These are phyloP conservation scores for Ariolimax columbianus DNA, from an alignment of 2,888 invertebrate genomes.

Conservation along the genomic window DNA sequence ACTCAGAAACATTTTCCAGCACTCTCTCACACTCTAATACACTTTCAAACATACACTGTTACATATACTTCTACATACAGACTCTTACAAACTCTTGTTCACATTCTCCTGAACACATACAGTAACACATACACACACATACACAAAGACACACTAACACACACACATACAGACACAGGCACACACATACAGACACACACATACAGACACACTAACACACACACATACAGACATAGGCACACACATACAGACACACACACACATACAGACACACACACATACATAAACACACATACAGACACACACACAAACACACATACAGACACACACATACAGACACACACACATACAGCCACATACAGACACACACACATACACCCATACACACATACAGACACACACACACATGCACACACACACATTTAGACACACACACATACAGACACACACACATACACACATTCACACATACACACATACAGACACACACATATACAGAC, in stretches of 20 bases:
- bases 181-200: not conserved
- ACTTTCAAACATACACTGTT: not conserved
- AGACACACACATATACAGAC: not conserved
- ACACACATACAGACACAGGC: not conserved
- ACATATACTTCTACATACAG: not conserved
- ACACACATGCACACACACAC: not conserved
- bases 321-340: not conserved
- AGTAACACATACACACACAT: too few species aligned
- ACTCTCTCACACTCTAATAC: too few species aligned
- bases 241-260: not conserved
- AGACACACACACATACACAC: not conserved
- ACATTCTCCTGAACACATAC: too few species aligned
- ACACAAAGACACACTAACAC: too few species aligned
- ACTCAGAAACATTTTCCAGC: too few species aligned
- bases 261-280: not conserved
- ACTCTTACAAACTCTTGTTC: not conserved
- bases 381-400: too few species aligned
- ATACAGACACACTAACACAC: too few species aligned
- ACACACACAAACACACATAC: too few species aligned
- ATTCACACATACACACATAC: not conserved
- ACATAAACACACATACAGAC: too few species aligned
- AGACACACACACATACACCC: slow-evolving; percentile 5
- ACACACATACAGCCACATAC: too few species aligned
- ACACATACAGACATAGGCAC: too few species aligned
- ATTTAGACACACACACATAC: too few species aligned